Evolutionary conservation across 2,888 invertebrate genomes (phyloP).

Genomic region (Thereva unica): DNA sequence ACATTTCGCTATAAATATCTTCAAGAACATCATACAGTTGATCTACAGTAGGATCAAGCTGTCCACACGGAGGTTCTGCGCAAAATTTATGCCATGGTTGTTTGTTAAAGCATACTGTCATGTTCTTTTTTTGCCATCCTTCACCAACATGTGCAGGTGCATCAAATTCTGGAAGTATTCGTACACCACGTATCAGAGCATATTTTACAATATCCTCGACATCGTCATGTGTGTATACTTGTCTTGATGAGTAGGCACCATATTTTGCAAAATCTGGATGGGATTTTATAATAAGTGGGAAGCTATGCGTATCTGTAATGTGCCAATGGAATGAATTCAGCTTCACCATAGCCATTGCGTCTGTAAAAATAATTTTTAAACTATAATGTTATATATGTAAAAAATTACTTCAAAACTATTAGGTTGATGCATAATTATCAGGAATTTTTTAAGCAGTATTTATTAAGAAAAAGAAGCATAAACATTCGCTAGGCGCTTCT

Average conservation of each 20-base stretch:
- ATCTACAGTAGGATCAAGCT: slow-evolving; percentile 74
- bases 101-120: slow-evolving; percentile 72
- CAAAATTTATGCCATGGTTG: slow-evolving; percentile 74
- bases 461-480: too few relatives aligned
- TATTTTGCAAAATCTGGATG: slow-evolving; percentile 71
- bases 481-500: too few relatives aligned
- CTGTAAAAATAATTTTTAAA: slow-evolving; percentile 54
- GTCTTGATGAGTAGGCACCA: slow-evolving; percentile 78
- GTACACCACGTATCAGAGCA: slow-evolving; percentile 75
- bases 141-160: slow-evolving; percentile 89
- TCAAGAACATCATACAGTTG: slow-evolving; percentile 70
- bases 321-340: slow-evolving; percentile 96
- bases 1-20: slow-evolving; percentile 77
- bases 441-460: too few relatives aligned
- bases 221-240: slow-evolving; percentile 65
- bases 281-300: slow-evolving; percentile 81
- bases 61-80: slow-evolving; percentile 86
- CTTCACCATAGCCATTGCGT: slow-evolving; percentile 89
- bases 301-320: slow-evolving; percentile 91
- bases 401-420: neutral
- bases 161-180: slow-evolving; percentile 90
- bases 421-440: neutral
- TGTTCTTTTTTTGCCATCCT: slow-evolving; percentile 76
- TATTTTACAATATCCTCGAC: slow-evolving; percentile 68
- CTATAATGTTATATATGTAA: neutral